These are phyloP conservation scores for Leptinotarsa rubiginosa DNA, from an alignment of 2,888 invertebrate genomes.

Conservation along the genomic window DNA sequence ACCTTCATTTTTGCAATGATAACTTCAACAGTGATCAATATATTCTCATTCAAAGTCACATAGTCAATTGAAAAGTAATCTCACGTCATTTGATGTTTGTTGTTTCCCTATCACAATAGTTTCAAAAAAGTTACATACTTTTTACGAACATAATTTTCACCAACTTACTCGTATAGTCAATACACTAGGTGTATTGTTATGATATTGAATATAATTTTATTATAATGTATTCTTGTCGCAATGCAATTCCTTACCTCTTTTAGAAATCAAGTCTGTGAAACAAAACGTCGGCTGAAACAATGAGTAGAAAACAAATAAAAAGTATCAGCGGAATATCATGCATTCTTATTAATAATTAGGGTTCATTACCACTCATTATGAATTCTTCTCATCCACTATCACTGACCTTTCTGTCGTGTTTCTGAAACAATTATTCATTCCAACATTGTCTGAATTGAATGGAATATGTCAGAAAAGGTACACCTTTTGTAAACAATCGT, in stretches of 20 bases:
- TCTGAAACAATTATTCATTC: constrained; percentile 8
- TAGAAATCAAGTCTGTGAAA: constrained; percentile 9
- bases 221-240: constrained; percentile 1
- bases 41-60: too few relatives aligned
- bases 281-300: constrained; percentile 6
- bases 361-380: constrained; percentile 33
- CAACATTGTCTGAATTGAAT: constrained; percentile 6
- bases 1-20: too few relatives aligned
- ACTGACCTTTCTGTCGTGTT: constrained; percentile 30
- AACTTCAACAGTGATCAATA: too few relatives aligned
- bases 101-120: too few relatives aligned
- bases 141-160: too few relatives aligned
- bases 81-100: too few relatives aligned
- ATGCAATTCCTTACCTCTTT: neutral
- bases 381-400: constrained; percentile 33
- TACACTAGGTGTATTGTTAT: neutral
- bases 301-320: constrained; percentile 21
- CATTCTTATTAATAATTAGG: constrained; percentile 26
- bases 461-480: constrained; percentile 5
- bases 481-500: constrained; percentile 6
- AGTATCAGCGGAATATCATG: constrained; percentile 17
- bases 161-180: too few relatives aligned
- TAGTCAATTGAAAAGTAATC: too few relatives aligned
- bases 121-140: too few relatives aligned
- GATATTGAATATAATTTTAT: neutral